Conservation (phyloP, 2,888 invertebrate genomes). For the Cryptophagus acutangulus region DNA sequence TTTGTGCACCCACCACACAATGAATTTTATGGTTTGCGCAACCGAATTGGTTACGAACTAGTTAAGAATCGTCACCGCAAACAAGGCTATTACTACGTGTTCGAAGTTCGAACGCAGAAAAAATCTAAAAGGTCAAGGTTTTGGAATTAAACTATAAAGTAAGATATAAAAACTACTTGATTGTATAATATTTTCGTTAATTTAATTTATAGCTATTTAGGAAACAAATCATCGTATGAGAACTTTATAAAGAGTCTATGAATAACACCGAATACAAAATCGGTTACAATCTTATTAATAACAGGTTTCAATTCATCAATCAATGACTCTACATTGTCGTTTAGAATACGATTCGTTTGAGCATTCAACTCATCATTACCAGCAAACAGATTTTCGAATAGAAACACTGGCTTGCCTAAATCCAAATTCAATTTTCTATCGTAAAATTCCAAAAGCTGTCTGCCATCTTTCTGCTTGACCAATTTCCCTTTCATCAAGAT, state of each 20-base stretch:
- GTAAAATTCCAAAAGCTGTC: constrained; percentile 56
- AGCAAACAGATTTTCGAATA: constrained; percentile 63
- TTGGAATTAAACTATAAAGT: no score
- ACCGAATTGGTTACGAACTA: no score
- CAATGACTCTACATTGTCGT: constrained; percentile 65
- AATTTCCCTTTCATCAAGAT: constrained; percentile 55
- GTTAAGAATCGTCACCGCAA: no score
- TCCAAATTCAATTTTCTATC: constrained; percentile 58
- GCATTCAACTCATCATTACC: constrained; percentile 55
- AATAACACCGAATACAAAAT: constrained; percentile 50
- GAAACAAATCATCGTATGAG: constrained; percentile 50
- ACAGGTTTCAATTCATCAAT: constrained; percentile 62
- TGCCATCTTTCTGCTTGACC: constrained; percentile 47
- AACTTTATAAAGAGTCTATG: constrained; percentile 53
- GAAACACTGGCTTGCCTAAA: constrained; percentile 56
- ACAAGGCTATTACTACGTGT: no score
- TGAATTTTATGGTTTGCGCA: no score
- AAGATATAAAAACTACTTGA: no score
- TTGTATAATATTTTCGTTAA: no score
- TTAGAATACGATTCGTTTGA: constrained; percentile 65
- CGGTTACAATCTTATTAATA: constrained; percentile 54
- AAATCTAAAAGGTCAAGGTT: no score
- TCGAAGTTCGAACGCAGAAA: no score
- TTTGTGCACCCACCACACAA: no score
- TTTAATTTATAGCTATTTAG: no score